Base-by-base conservation (phyloP, 2,888 invertebrate genomes). In the Bellardia pandia region DNA sequence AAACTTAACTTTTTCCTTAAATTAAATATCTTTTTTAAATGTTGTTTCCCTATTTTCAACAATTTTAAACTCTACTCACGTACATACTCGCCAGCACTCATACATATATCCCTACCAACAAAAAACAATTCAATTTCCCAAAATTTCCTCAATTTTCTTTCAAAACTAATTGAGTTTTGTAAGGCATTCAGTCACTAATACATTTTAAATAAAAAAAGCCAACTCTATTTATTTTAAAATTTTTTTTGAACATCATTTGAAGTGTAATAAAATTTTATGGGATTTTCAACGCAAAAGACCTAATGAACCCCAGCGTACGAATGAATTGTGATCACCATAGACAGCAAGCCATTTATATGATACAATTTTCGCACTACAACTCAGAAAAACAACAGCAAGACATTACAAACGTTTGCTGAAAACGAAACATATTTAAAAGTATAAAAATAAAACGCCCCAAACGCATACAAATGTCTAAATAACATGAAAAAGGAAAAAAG, bases 201-300 rank as follows among this genome's bases (percentile, higher is more conserved):
- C 45, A 37, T n/a, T 23, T 51, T 23, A 16, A 23, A 69, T 37
- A 1, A 37, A 53, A 48, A 60, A 51, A 40, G 16, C 6, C 16
- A 68, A 37, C 7, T 45, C 11, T 48, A 48, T 60, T 58, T 60
- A 13, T 48, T 79, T 68, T 45, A 68, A 77, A 56, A 68, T 45
- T 45, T 3, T 53, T 3, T 53, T 30, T 23, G 9, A 53, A 56
- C 3, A 23, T 14, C 3, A n/a, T 69, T 30, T 72, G 16, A 53
- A 80, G 40, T 16, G 56, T 66, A 45, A 66, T 33, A 74, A 78
- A 79, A 79, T 51, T 71, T 48, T 30, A 80, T 56, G 48, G 11
- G 0, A 69, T 56, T 56, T 68, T 3, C 6, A 68, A 68, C 8
- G 13, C 16, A 33, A 48, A 68, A 68, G 23, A 45, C 23, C 42